A percentile compares a stretch with the other conserved stretches of the same genome.
phyloP scores from a whole-genome alignment of 2,113 vertebrate genomes.

The Grammomys surdaster region DNA sequence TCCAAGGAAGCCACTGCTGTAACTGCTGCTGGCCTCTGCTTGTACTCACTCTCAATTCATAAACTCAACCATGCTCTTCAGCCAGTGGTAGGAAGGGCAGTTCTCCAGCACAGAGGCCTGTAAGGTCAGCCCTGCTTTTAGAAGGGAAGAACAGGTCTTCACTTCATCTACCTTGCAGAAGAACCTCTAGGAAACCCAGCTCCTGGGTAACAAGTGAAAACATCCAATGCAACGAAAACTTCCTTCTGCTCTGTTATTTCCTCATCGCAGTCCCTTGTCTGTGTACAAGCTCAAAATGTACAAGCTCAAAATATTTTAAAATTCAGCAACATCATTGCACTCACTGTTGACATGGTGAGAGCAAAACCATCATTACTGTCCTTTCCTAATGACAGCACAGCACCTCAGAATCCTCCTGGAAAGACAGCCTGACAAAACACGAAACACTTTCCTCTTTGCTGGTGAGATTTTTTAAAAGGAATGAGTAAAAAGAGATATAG shows the following conservation, averaged over 20 bases:
- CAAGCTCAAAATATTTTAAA: background rate
- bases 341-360: background rate
- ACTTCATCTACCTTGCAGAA: background rate
- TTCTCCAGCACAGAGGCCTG: background rate
- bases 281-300: background rate
- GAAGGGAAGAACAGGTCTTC: background rate
- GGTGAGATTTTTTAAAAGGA: background rate
- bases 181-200: background rate
- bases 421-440: background rate
- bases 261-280: background rate
- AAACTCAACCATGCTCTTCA: background rate
- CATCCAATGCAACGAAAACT: background rate
- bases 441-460: background rate
- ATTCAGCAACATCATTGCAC: background rate
- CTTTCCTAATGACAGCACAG: conserved; percentile 18
- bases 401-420: conserved; percentile 20
- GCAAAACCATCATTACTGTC: background rate
- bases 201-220: background rate
- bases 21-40: background rate
- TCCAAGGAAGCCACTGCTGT: background rate
- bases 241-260: background rate
- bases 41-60: background rate
- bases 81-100: background rate
- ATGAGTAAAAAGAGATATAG: conserved; percentile 16
- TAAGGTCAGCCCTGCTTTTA: background rate